A percentile compares a stretch with the other conserved stretches of the same genome.
phyloP scores from a whole-genome alignment of 2,888 invertebrate species.

The Brachypalpus laphriformis region DNA sequence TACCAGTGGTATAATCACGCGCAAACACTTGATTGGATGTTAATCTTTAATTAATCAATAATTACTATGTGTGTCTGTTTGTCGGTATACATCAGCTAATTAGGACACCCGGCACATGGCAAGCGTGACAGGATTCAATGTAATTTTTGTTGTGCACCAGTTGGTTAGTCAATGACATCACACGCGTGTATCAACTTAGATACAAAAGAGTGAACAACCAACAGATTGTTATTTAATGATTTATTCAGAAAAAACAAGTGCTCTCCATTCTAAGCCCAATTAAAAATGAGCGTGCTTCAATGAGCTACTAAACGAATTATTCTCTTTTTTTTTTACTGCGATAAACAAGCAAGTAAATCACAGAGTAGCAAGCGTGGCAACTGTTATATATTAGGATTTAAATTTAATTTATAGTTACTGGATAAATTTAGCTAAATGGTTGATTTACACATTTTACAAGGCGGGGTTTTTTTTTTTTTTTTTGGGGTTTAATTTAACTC shows the following conservation, averaged over 20 bases:
- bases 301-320: background rate
- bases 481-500: too few relatives aligned
- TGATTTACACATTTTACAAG: too few relatives aligned
- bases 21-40: conserved; percentile 43
- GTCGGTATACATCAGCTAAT: background rate
- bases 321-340: background rate
- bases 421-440: too few relatives aligned
- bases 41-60: conserved; percentile 63
- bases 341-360: background rate
- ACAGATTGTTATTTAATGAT: background rate
- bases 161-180: background rate
- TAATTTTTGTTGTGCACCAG: background rate
- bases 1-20: background rate
- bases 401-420: background rate
- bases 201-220: background rate
- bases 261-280: background rate
- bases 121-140: background rate
- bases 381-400: background rate
- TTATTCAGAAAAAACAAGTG: background rate
- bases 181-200: background rate
- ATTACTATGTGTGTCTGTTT: conserved; percentile 20
- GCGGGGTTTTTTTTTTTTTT: too few relatives aligned
- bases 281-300: background rate
- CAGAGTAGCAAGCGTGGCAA: background rate
- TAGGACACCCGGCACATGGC: background rate